Evolutionary conservation across 2,888 invertebrate species (phyloP).

Genomic region (Ceraclea dissimilis): DNA sequence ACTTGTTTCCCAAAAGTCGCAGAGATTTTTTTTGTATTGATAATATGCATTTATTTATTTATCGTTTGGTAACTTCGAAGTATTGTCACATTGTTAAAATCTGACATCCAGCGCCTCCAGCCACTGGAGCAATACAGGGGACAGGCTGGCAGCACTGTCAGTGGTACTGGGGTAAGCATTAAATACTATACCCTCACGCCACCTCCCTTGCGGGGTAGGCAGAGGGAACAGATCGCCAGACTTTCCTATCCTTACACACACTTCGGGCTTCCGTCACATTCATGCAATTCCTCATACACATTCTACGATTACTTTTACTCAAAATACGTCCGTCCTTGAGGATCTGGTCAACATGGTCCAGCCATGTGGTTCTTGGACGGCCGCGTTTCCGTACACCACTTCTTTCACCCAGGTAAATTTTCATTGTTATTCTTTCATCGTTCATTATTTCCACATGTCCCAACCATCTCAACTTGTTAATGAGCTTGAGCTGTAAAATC

Average conservation of each 20-base stretch:
- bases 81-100: too few relatives aligned
- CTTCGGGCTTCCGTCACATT: neutral
- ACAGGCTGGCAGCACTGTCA: too few relatives aligned
- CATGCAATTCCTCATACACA: neutral
- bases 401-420: neutral
- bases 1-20: too few relatives aligned
- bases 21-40: too few relatives aligned
- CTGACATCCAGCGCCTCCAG: too few relatives aligned
- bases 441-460: neutral
- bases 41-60: too few relatives aligned
- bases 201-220: neutral
- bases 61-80: too few relatives aligned
- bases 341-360: neutral
- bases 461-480: neutral
- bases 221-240: neutral
- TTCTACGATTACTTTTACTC: neutral
- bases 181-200: conserved; percentile 1
- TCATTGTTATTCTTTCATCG: neutral
- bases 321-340: neutral
- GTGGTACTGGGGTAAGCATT: too few relatives aligned
- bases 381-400: neutral
- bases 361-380: neutral
- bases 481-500: too few relatives aligned
- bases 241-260: neutral
- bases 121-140: too few relatives aligned